These are phyloP conservation scores for Dendroctonus valens DNA, from an alignment of 1,140 invertebrate genomes.

Conservation along the genomic window DNA sequence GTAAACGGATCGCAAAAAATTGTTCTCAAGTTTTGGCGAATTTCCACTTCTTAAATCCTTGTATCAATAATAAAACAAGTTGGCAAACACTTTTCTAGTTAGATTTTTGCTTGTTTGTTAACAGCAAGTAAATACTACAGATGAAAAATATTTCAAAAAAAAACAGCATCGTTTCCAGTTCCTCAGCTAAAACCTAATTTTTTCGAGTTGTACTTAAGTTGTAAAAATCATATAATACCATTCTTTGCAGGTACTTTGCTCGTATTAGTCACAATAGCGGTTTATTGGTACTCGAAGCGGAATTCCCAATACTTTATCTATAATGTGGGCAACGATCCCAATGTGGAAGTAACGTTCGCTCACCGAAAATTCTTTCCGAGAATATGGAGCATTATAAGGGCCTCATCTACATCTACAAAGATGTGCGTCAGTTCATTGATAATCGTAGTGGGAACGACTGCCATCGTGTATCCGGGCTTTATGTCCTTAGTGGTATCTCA, in stretches of 20 bases:
- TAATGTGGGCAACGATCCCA: slow-evolving; percentile 23
- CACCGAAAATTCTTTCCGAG: slow-evolving; percentile 14
- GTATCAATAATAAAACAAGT: no score
- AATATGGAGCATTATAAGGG: slow-evolving; percentile 18
- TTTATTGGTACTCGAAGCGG: slow-evolving; percentile 26
- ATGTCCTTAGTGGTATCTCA: slow-evolving; percentile 31
- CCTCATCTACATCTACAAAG: slow-evolving; percentile 4
- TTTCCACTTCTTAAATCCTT: no score
- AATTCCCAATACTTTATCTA: slow-evolving; percentile 38
- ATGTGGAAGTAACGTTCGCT: slow-evolving; percentile 1
- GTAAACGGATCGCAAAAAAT: no score
- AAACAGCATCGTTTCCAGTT: no score
- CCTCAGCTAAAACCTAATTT: no score
- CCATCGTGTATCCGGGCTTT: slow-evolving; percentile 36
- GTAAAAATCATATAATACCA: no score
- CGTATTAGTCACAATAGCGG: slow-evolving; percentile 23
- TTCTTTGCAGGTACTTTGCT: slow-evolving; percentile 27
- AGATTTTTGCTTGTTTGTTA: no score
- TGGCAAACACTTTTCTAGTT: no score
- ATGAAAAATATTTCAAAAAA: no score
- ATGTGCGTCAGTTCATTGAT: slow-evolving; percentile 24
- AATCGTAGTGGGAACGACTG: slow-evolving; percentile 33
- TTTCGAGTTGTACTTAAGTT: no score
- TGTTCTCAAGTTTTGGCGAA: no score
- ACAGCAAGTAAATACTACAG: no score